A percentile compares a stretch with the other conserved stretches of the same genome.
Conservation (phyloP, 1,140 invertebrate species). For the Papilio aristodemus region DNA sequence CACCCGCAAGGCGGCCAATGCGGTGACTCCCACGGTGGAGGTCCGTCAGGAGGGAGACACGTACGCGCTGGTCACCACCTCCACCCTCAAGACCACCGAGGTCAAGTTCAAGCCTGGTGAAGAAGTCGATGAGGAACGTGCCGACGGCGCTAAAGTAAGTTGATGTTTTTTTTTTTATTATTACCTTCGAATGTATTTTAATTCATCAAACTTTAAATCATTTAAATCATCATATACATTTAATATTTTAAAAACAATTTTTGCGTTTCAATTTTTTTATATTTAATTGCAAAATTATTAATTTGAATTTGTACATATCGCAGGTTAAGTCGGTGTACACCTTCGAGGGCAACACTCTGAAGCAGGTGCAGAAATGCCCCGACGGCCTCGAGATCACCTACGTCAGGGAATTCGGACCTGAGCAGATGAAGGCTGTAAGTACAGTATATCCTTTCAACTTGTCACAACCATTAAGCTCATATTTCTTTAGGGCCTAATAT, state of each 20-base stretch:
- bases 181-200: too few species aligned
- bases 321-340: constrained; percentile 86
- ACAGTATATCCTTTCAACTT: too few species aligned
- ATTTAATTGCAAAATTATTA: background rate
- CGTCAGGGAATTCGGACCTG: constrained; percentile 84
- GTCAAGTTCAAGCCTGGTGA: constrained; percentile 90
- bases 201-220: too few species aligned
- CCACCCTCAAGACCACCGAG: constrained; percentile 90
- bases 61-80: constrained; percentile 87
- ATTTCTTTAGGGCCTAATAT: too few species aligned
- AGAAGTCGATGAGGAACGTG: constrained; percentile 91
- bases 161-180: constrained; percentile 6
- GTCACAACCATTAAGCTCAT: too few species aligned
- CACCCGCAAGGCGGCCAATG: constrained; percentile 86
- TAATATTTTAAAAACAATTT: too few species aligned
- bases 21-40: constrained; percentile 86
- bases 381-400: constrained; percentile 82
- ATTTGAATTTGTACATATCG: constrained; percentile 36
- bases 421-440: constrained; percentile 86
- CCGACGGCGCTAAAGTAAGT: constrained; percentile 88
- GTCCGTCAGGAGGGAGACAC: constrained; percentile 83
- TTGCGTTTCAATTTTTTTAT: too few species aligned
- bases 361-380: constrained; percentile 85
- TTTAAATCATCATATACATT: too few species aligned
- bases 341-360: constrained; percentile 84